These are phyloP conservation scores for Papilio gigon DNA, from an alignment of 2,888 invertebrate species.

Conservation along the genomic window DNA sequence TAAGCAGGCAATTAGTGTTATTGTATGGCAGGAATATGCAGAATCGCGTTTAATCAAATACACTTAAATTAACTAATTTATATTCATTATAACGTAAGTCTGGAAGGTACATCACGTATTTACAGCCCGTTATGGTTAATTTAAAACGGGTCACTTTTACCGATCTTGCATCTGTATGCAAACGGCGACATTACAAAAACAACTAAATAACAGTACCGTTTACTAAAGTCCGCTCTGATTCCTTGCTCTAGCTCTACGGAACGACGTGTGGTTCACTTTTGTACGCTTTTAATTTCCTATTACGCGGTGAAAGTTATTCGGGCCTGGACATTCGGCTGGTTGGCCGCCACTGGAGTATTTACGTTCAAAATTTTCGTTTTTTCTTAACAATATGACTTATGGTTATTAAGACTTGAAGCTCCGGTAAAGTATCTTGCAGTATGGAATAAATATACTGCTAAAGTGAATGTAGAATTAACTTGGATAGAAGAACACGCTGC, in stretches of 20 bases:
- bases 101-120: neutral
- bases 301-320: slow-evolving; percentile 31
- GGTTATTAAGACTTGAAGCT: too few species aligned
- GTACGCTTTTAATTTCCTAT: slow-evolving; percentile 34
- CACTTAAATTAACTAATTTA: neutral
- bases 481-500: neutral
- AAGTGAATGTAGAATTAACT: neutral
- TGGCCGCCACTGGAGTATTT: neutral
- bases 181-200: neutral
- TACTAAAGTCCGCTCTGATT: slow-evolving; percentile 37
- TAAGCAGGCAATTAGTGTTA: neutral
- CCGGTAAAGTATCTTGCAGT: neutral
- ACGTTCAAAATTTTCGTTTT: neutral
- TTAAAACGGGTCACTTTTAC: neutral
- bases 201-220: slow-evolving; percentile 26
- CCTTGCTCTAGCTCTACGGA: slow-evolving; percentile 12
- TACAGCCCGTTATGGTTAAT: slow-evolving; percentile 14
- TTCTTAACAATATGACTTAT: neutral
- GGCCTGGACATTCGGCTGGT: neutral
- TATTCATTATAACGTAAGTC: neutral
- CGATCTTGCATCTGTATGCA: slow-evolving; percentile 12
- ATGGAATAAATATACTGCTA: neutral
- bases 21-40: neutral
- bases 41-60: too few species aligned
- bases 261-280: slow-evolving; percentile 39